Evolutionary conservation across 1,140 invertebrate genomes (phyloP), one percentile per base, ranked within the genome.

Genomic region (Nymphalis io): DNA sequence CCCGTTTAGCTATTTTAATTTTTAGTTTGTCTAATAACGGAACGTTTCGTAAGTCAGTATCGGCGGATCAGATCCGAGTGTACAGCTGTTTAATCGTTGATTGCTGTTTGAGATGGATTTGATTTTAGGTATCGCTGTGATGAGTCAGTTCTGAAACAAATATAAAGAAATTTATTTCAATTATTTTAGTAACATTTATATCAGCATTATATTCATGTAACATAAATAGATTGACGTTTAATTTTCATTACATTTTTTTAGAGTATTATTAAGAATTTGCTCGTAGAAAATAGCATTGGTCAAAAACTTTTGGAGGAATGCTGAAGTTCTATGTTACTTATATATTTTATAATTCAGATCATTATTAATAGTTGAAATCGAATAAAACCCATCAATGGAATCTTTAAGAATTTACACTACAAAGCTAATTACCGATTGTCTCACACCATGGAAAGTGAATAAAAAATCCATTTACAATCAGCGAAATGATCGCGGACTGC

Each of bases 1-100:
- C 70, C 83, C 87, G 87, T 88, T 89, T 88, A 89, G 83, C 85
- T 89, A 88, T 91, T 89, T 91, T 91, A 89, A 89, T 91, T 89
- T 88, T 89, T 86, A 88, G 89, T 91, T 89, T 91, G 89, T 88
- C 84, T 85, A 88, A 79, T 87, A 89, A 87, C 88, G 88, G 88
- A 79, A 74, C 76, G 79, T 89, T 87, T 85, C 82, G 79, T 86
- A 89, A 84, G 76, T 64, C 73, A 68, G 74, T 84, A 83, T 82
- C 76, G 64, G 76, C 75, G 78, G 75, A 83, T 84, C 79, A 79
- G 66, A 58, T 67, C 63, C 73, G 70, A 68, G 55, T 58, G 46
- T 51, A 63, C 68, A 70, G 44, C 61, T 65, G 68, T 70, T 65
- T 70, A 70, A 70, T 70, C 63, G 68, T 70, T 65, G 60, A 63